Evolutionary conservation across 92 coral and sea anemone genomes (phyloP), one percentile per base, ranked within the genome.

Genomic region (Montipora capitata): DNA sequence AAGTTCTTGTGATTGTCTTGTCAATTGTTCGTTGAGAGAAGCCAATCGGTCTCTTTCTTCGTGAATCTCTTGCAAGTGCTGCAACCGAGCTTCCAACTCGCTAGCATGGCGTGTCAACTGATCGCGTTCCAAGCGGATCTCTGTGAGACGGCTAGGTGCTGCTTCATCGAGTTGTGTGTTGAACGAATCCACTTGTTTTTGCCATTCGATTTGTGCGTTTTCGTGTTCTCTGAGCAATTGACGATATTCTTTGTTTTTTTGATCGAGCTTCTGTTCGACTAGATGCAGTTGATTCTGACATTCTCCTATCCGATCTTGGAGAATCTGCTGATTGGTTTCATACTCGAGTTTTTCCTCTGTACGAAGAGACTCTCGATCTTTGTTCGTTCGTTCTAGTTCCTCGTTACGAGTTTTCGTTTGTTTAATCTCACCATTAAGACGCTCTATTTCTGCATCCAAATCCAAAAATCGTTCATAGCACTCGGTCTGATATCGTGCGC

Each of bases 121-220:
- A 51, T 73, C 78, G 61, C 78, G 62, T 73, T 73, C 78, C 41
- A 73, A 2, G 3, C 78, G 78, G 41, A 45, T 4, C 17, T 45
- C 41, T 73, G 10, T 35, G 7, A 73, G 10, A 0, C 41, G 62
- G 10, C 7, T 8, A 12, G 20, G 20, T 18, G 20, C 20, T 0
- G 20, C 20, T 18, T 68, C 48, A n/a, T 41, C 44, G 7, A 68
- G 15, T 38, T 38, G 73, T 35, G 1, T 45, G 2, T 68, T 8
- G 2, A 68, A 38, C 12, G 14, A 7, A 12, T 73, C 78, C 3
- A 45, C n/a, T 45, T 73, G 61, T 42, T 10, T 4, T 15, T 73
- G 59, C 39, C 59, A 48, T 49, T n/a, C 40, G 9, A 2, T 40
- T 0, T 62, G 78, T 18, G 48, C 78, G 4, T 12, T 3, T 16